Evolutionary conservation across 2,888 invertebrate genomes (phyloP).

Genomic region (Ichneumon xanthorius): DNA sequence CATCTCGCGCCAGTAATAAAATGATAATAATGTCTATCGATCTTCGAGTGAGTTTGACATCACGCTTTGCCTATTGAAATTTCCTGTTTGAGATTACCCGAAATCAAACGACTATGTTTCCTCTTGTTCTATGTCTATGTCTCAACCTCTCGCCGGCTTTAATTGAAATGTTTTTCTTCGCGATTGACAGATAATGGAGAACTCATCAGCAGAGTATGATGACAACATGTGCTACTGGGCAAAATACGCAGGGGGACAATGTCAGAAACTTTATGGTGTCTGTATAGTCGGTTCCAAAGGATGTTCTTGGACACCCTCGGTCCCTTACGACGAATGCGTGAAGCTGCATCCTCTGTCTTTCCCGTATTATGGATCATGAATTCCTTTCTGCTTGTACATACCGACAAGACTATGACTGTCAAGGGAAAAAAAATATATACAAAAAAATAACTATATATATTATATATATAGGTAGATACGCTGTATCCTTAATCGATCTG

Average conservation of each 20-base stretch:
- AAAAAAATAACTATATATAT: constrained; percentile 25
- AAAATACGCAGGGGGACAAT: constrained; percentile 85
- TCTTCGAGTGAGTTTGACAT: no score
- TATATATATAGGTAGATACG: background rate
- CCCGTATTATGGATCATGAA: background rate
- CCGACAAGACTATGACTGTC: constrained; percentile 32
- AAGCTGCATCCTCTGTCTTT: no score
- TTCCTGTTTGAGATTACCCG: no score
- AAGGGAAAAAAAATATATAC: constrained; percentile 11
- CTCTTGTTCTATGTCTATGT: no score
- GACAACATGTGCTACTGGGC: constrained; percentile 83
- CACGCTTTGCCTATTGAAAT: no score
- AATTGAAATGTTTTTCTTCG: constrained; percentile 44
- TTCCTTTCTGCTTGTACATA: constrained; percentile 32
- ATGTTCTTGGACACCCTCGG: constrained; percentile 79
- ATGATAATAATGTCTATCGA: no score
- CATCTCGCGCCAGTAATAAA: no score
- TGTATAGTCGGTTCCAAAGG: constrained; percentile 88
- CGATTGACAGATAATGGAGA: constrained; percentile 81
- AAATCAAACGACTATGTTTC: no score
- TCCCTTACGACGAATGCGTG: no score
- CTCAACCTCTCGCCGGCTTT: background rate
- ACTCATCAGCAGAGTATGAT: constrained; percentile 76
- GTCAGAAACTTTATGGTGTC: constrained; percentile 89
- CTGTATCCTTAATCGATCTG: constrained; percentile 7